Base-by-base conservation (phyloP, 1,140 invertebrate genomes). In the Trichonephila clavata region DNA sequence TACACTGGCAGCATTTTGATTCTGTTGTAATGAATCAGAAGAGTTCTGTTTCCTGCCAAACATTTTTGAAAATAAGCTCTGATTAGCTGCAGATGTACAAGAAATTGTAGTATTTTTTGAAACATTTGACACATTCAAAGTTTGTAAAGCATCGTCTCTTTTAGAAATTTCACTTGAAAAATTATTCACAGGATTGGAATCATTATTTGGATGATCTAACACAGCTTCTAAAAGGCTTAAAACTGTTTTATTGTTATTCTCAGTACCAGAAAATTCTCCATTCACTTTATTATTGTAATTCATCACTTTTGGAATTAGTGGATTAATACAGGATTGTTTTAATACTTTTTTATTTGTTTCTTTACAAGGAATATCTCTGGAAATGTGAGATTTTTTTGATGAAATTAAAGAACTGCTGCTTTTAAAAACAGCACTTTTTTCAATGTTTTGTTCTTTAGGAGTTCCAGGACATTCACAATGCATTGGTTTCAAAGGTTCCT, bases 401-500 rank as follows among this genome's bases (percentile, higher is more conserved):
- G 24, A 21, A 71, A 39, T 77, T 21, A n/a, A n/a, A 71, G 87
- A 32, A 14, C 71, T 50, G 39, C 65, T 27, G 16, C 7, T 16
- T 71, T 68, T n/a, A 2, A 24, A 13, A 16, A 57, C 50, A 7
- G 43, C 6, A n/a, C 24, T 14, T 21, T 57, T 68, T 77, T 27
- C 21, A 10, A 27, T 39, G n/a, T 13, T 43, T 80, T 60, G 4
- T 27, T 43, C 39, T 32, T 80, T 43, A 24, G 68, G 89, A 24
- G 68, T 80, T 27, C 57, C 68, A 43, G 89, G 89, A 71, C 32
- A 89, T 6, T 43, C 32, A 61, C 89, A 90, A 80, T 68, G 43
- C 63, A 89, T 68, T 77, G 63, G 87, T 2, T 80, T 90, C 16
- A 90, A 50, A 21, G 89, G 57, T 27, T 77, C 65, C 81, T 90